Evolutionary conservation across 2,888 invertebrate genomes (phyloP).

Genomic region (Elgonia sp.): DNA sequence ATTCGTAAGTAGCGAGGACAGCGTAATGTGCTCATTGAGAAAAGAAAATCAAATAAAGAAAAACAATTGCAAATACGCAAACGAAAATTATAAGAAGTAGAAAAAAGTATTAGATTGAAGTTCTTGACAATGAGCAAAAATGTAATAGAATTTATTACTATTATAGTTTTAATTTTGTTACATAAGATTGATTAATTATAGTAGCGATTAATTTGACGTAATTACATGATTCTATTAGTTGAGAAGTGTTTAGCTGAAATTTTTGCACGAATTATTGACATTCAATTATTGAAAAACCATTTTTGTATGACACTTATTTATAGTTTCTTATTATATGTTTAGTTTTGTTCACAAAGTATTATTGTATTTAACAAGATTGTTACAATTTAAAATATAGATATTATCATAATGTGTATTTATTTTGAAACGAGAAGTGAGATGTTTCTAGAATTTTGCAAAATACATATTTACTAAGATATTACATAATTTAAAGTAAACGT

Average conservation of each 20-base stretch:
- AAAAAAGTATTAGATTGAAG: constrained; percentile 68
- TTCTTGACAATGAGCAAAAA: constrained; percentile 74
- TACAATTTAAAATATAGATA: constrained; percentile 68
- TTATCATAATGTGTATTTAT: constrained; percentile 32
- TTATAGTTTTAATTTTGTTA: constrained; percentile 61
- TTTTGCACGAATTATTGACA: constrained; percentile 19
- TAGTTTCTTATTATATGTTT: constrained; percentile 34
- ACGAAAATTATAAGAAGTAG: constrained; percentile 1
- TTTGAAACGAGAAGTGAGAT: constrained; percentile 49
- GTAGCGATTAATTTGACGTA: constrained; percentile 30
- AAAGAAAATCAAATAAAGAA: no score
- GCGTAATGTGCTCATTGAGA: constrained; percentile 66
- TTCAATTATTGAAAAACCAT: constrained; percentile 22
- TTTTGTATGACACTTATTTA: constrained; percentile 55
- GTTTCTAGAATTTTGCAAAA: constrained; percentile 15
- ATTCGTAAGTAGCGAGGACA: constrained; percentile 42
- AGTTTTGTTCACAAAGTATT: constrained; percentile 19
- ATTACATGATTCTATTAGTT: constrained; percentile 29
- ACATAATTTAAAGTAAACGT: constrained; percentile 1
- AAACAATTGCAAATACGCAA: no score
- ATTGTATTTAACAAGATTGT: constrained; percentile 67
- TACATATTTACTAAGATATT: background rate
- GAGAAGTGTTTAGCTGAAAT: constrained; percentile 25
- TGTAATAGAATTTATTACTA: constrained; percentile 73
- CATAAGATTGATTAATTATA: constrained; percentile 30